A percentile compares a stretch with the other conserved stretches of the same genome.
Evolutionary conservation across 2,888 invertebrate species (phyloP).

Genomic region (Incurvaria masculella): DNA sequence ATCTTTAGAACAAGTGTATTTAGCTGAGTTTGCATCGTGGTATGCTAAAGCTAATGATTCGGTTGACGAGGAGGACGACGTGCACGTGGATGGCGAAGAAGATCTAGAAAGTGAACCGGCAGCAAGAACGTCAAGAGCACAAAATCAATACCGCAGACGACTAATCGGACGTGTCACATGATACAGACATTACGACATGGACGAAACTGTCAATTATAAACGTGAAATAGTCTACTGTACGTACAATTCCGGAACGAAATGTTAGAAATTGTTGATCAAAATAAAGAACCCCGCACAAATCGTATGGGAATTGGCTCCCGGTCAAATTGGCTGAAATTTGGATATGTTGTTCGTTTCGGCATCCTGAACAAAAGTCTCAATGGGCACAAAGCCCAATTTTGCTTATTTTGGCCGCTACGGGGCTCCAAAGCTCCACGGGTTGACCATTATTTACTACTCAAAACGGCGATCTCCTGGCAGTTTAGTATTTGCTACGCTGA

Average conservation of each 20-base stretch:
- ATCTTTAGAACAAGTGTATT: constrained; percentile 17
- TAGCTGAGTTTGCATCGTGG: constrained; percentile 23
- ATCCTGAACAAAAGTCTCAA: no score
- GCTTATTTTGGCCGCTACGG: no score
- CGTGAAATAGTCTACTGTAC: constrained; percentile 26
- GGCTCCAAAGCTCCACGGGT: no score
- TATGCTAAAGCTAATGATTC: constrained; percentile 23
- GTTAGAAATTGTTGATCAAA: constrained; percentile 18
- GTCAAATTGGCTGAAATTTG: no score
- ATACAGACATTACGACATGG: constrained; percentile 28
- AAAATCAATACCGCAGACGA: constrained; percentile 21
- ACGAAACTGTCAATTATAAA: constrained; percentile 23
- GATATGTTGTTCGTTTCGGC: no score
- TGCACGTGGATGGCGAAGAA: constrained; percentile 21
- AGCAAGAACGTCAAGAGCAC: constrained; percentile 17
- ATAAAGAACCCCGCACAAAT: no score
- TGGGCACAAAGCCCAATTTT: no score
- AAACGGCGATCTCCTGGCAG: no score
- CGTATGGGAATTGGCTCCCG: no score
- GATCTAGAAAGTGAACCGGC: constrained; percentile 19
- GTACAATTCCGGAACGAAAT: constrained; percentile 26
- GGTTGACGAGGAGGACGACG: constrained; percentile 23
- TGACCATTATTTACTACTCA: no score
- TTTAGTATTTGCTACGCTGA: no score
- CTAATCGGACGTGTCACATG: constrained; percentile 22